Conservation (phyloP, 1,140 invertebrate genomes). For the Maconellicoccus hirsutus region DNA sequence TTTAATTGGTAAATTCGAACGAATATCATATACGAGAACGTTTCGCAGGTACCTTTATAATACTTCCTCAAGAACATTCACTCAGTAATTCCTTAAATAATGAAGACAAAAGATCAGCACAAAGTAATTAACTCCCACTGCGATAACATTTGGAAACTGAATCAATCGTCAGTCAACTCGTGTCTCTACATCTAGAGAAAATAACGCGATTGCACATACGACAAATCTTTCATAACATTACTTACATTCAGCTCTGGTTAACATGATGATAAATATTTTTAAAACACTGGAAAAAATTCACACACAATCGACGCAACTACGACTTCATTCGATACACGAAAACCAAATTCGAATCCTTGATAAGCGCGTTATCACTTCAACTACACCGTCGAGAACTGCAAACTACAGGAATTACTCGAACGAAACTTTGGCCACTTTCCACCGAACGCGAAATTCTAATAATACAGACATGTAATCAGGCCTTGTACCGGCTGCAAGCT, state of each 20-base stretch:
- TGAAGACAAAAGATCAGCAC: too few relatives aligned
- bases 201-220: too few relatives aligned
- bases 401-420: background rate
- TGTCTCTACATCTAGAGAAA: too few relatives aligned
- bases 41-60: too few relatives aligned
- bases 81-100: too few relatives aligned
- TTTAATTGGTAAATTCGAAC: too few relatives aligned
- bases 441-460: background rate
- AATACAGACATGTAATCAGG: conserved; percentile 2
- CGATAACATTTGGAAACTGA: too few relatives aligned
- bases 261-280: background rate
- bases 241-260: background rate
- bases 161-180: too few relatives aligned
- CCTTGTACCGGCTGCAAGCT: background rate
- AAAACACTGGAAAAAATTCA: background rate
- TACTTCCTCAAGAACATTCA: too few relatives aligned
- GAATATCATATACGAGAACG: too few relatives aligned
- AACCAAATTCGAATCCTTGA: background rate
- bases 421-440: background rate
- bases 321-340: background rate
- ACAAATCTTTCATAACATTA: background rate
- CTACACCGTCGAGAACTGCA: background rate
- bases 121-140: too few relatives aligned
- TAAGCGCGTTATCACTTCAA: background rate
- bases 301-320: too few relatives aligned